Conservation (phyloP, 1,140 invertebrate species). For the Drosophila grimshawi region DNA sequence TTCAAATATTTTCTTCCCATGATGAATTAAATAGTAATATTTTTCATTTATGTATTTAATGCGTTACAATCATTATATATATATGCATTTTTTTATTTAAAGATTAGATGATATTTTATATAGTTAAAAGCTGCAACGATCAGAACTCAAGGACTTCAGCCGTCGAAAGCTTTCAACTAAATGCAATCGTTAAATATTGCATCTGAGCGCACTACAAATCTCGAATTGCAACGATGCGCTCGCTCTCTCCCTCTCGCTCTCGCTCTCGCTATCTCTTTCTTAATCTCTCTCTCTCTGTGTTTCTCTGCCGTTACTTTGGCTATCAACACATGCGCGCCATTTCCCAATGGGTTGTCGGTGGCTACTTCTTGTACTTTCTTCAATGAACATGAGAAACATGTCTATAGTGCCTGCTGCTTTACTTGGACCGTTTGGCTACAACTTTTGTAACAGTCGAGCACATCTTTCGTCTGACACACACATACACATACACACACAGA, state of each 20-base stretch:
- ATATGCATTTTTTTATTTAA: too few species aligned
- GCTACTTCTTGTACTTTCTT: conserved; percentile 56
- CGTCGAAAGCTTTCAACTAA: not conserved
- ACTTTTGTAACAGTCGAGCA: conserved; percentile 71
- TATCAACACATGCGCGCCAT: conserved; percentile 47
- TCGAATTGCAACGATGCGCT: not conserved
- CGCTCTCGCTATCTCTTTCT: conserved; percentile 1
- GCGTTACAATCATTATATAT: too few species aligned
- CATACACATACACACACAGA: not conserved
- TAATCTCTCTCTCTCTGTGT: not conserved
- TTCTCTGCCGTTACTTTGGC: conserved; percentile 7
- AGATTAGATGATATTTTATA: not conserved
- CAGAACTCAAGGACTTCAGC: not conserved
- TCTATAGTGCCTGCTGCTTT: conserved; percentile 52
- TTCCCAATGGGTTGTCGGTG: conserved; percentile 49
- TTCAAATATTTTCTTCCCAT: too few species aligned
- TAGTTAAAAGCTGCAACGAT: not conserved
- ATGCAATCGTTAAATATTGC: not conserved
- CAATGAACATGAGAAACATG: conserved; percentile 66
- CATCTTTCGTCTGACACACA: conserved; percentile 33
- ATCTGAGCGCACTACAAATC: not conserved
- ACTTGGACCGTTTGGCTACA: conserved; percentile 60
- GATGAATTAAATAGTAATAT: too few species aligned
- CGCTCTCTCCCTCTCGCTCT: conserved; percentile 6
- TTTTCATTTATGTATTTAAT: too few species aligned